phyloP scores from a whole-genome alignment of 2,888 invertebrate genomes.

The Melanotus villosus region DNA sequence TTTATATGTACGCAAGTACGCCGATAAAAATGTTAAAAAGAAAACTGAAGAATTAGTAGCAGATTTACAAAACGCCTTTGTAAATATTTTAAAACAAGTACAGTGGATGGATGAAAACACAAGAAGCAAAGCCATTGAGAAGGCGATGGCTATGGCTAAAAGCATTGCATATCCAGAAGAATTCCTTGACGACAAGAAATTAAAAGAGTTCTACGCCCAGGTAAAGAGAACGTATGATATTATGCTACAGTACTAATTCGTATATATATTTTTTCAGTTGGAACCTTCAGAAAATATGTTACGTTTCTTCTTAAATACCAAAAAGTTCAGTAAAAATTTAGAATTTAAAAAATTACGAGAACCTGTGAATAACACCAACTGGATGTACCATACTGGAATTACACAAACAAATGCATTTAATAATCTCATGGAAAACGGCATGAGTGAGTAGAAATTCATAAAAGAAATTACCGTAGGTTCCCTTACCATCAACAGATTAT shows the following conservation, averaged over 20 bases:
- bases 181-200: too few species aligned
- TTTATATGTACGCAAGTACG: slow-evolving; percentile 85
- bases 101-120: slow-evolving; percentile 92
- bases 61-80: slow-evolving; percentile 87
- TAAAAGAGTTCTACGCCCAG: slow-evolving; percentile 78
- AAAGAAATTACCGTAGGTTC: too few species aligned
- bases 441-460: too few species aligned
- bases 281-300: slow-evolving; percentile 68
- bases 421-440: slow-evolving; percentile 70
- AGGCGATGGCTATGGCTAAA: slow-evolving; percentile 74
- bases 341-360: slow-evolving; percentile 64
- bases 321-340: slow-evolving; percentile 68
- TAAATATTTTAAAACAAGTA: slow-evolving; percentile 82
- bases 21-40: slow-evolving; percentile 85
- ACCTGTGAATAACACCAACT: slow-evolving; percentile 70
- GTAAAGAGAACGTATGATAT: slow-evolving; percentile 63
- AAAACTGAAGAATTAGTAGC: slow-evolving; percentile 90
- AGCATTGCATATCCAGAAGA: slow-evolving; percentile 70
- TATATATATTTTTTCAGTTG: slow-evolving; percentile 57
- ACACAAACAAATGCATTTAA: slow-evolving; percentile 73
- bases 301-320: slow-evolving; percentile 68
- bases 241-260: not conserved
- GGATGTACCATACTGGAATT: slow-evolving; percentile 70
- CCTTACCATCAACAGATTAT: too few species aligned
- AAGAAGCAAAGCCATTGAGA: slow-evolving; percentile 22